Conservation (phyloP, 2,113 vertebrate genomes). For the Rousettus leschenaultii region DNA sequence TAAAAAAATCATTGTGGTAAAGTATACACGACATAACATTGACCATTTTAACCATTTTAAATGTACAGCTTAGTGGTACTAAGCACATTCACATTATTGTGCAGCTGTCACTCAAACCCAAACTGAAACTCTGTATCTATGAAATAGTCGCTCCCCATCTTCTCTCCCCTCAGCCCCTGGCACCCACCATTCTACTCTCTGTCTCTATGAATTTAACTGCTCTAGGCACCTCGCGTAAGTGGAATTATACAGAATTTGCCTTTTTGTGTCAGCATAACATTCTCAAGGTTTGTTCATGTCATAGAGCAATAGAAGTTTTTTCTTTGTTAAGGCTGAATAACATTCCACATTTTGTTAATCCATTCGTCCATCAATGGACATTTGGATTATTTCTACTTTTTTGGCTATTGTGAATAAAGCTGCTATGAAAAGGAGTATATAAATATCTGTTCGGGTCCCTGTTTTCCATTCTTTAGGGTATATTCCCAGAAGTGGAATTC, state of each 20-base stretch:
- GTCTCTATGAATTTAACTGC: background rate
- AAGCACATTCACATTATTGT: background rate
- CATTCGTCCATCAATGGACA: background rate
- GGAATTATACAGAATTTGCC: background rate
- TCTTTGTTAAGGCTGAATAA: background rate
- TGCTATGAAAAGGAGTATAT: background rate
- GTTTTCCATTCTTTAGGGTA: background rate
- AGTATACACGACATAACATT: background rate
- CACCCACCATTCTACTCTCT: background rate
- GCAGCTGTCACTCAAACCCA: background rate
- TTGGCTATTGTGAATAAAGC: background rate
- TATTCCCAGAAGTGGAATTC: background rate
- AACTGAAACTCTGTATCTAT: background rate
- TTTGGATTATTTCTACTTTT: background rate
- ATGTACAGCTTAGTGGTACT: background rate
- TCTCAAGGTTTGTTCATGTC: background rate
- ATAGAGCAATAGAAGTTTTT: background rate
- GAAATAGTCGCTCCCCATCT: background rate
- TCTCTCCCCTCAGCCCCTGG: background rate
- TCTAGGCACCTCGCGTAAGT: background rate
- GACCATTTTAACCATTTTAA: background rate
- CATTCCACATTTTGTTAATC: background rate
- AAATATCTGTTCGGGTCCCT: background rate
- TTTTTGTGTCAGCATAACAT: background rate
- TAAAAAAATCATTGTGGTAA: background rate